A percentile compares a stretch with the other conserved stretches of the same genome.
Conservation (phyloP, 1,140 invertebrate species). For the Goniozus legneri region DNA sequence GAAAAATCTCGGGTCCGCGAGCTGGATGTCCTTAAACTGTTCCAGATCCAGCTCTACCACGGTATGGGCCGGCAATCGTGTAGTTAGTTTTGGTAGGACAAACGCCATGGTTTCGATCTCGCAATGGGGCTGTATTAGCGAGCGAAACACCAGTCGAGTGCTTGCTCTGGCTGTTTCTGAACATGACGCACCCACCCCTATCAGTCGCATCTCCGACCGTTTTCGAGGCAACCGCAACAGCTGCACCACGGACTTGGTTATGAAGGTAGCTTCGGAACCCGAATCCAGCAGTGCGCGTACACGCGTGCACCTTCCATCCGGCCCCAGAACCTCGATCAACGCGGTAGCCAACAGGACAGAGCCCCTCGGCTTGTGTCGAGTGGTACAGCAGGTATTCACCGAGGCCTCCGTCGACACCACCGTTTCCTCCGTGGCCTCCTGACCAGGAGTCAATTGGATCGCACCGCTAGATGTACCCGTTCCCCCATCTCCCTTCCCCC, state of each 20-base stretch:
- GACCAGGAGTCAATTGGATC: too few relatives aligned
- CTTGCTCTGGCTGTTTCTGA: background rate
- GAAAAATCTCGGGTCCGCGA: background rate
- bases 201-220: background rate
- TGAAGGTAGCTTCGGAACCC: background rate
- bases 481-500: too few relatives aligned
- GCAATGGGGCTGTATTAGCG: background rate
- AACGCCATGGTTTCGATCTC: background rate
- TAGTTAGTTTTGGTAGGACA: background rate
- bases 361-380: too few relatives aligned
- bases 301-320: too few relatives aligned
- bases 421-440: too few relatives aligned
- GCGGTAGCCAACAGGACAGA: too few relatives aligned
- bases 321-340: too few relatives aligned
- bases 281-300: background rate
- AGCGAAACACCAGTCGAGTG: background rate
- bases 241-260: background rate
- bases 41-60: background rate
- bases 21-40: background rate
- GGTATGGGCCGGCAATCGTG: background rate
- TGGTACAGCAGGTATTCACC: too few relatives aligned
- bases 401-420: too few relatives aligned
- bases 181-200: background rate
- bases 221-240: background rate
- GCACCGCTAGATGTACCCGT: too few relatives aligned